These are phyloP conservation scores for Dione juno DNA, from an alignment of 2,888 invertebrate species.

Conservation along the genomic window DNA sequence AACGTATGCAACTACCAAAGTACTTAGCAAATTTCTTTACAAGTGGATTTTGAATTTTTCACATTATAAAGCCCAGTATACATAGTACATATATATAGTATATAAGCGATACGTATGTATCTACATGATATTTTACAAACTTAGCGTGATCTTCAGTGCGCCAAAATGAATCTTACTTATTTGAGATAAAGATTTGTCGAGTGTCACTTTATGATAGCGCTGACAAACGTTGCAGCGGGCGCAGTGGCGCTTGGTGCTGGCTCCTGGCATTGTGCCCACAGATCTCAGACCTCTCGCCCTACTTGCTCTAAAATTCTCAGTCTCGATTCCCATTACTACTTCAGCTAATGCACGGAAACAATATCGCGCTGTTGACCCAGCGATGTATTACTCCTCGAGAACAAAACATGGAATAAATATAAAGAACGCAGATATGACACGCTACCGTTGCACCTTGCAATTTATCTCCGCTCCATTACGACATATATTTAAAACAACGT, in stretches of 20 bases:
- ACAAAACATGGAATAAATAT: no score
- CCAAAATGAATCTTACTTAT: slow-evolving; percentile 57
- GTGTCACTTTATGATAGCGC: slow-evolving; percentile 54
- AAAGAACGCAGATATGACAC: slow-evolving; percentile 37
- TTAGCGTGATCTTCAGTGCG: slow-evolving; percentile 31
- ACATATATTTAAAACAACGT: slow-evolving; percentile 25
- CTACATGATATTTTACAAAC: slow-evolving; percentile 53
- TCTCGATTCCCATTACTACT: slow-evolving; percentile 64
- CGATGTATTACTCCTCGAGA: slow-evolving; percentile 63
- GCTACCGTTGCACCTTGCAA: slow-evolving; percentile 38
- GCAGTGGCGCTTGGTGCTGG: slow-evolving; percentile 69
- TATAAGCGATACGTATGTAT: no score
- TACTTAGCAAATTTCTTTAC: slow-evolving; percentile 27
- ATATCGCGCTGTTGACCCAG: slow-evolving; percentile 60
- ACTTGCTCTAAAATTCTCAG: slow-evolving; percentile 58
- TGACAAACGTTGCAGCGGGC: slow-evolving; percentile 66
- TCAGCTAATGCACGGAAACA: slow-evolving; percentile 65
- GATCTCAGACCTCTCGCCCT: slow-evolving; percentile 62
- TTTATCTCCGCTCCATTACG: slow-evolving; percentile 29
- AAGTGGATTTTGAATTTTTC: slow-evolving; percentile 68
- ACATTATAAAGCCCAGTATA: slow-evolving; percentile 75
- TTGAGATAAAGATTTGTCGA: slow-evolving; percentile 50
- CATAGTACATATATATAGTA: no score
- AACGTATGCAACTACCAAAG: neutral
- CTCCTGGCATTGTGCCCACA: slow-evolving; percentile 74